Conservation (phyloP, 1,140 invertebrate genomes). For the Cyphomyrmex costatus region DNA sequence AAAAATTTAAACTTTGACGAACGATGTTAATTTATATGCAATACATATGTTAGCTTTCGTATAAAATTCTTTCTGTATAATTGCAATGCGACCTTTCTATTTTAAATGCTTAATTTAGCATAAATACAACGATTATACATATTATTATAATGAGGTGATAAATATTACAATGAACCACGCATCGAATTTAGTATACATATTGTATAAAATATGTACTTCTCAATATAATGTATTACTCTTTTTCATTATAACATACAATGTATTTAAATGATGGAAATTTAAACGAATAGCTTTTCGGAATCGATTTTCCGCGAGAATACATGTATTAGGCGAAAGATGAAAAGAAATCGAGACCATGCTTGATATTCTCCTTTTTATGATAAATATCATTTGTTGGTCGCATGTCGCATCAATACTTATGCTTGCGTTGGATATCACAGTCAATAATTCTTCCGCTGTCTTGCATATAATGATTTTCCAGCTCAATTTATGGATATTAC, state of each 20-base stretch:
- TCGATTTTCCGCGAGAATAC: background rate
- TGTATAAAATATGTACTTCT: background rate
- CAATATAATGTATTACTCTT: background rate
- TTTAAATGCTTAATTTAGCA: constrained; percentile 15
- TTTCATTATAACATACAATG: background rate
- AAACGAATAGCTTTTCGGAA: no score
- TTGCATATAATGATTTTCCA: constrained; percentile 36
- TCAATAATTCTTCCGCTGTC: constrained; percentile 29
- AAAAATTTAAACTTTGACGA: background rate
- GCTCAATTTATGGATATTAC: constrained; percentile 33
- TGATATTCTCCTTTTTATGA: constrained; percentile 12
- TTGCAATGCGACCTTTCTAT: background rate
- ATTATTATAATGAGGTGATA: no score
- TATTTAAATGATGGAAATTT: constrained; percentile 6
- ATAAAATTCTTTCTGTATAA: background rate
- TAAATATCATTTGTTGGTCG: constrained; percentile 44
- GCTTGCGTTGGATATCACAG: constrained; percentile 36
- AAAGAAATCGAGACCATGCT: background rate
- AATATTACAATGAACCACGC: background rate
- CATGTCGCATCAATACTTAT: constrained; percentile 25
- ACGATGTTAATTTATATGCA: background rate
- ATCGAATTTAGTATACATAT: background rate
- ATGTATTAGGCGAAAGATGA: constrained; percentile 17
- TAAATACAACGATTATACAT: background rate
- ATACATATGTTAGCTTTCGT: background rate